Evolutionary conservation across 1,140 invertebrate species (phyloP).

Genomic region (Drosophila ogumai): DNA sequence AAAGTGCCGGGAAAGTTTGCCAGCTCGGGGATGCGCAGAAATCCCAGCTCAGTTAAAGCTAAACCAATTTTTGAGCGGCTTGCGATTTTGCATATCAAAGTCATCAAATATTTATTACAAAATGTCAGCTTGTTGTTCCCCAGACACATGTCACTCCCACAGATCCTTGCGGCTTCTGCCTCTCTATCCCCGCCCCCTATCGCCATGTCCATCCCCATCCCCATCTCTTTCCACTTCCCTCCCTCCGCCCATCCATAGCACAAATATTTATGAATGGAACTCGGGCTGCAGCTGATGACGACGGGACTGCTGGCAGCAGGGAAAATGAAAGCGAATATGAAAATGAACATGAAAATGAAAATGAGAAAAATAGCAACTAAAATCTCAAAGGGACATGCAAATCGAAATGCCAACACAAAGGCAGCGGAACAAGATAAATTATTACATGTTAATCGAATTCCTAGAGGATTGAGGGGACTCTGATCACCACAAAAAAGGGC

Average conservation of each 20-base stretch:
- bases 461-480: slow-evolving; percentile 15
- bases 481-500: slow-evolving; percentile 13
- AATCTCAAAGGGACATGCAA: slow-evolving; percentile 68
- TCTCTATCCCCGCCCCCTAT: slow-evolving; percentile 3
- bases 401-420: slow-evolving; percentile 64
- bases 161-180: slow-evolving; percentile 16
- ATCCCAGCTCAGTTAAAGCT: slow-evolving; percentile 44
- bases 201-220: not conserved
- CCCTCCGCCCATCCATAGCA: slow-evolving; percentile 10
- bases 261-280: slow-evolving; percentile 63
- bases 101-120: slow-evolving; percentile 70
- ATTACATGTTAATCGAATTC: slow-evolving; percentile 63
- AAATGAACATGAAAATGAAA: slow-evolving; percentile 48
- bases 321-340: slow-evolving; percentile 41
- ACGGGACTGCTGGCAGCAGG: slow-evolving; percentile 46
- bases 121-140: slow-evolving; percentile 66
- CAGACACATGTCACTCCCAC: slow-evolving; percentile 49
- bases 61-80: slow-evolving; percentile 64
- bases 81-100: slow-evolving; percentile 66
- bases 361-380: slow-evolving; percentile 60
- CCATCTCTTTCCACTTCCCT: not conserved
- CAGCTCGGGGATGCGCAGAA: slow-evolving; percentile 17
- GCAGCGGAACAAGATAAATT: slow-evolving; percentile 61
- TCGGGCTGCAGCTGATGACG: slow-evolving; percentile 58
- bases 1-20: slow-evolving; percentile 8